phyloP scores from a whole-genome alignment of 2,113 vertebrate genomes.

The Leptocoma aspasia region DNA sequence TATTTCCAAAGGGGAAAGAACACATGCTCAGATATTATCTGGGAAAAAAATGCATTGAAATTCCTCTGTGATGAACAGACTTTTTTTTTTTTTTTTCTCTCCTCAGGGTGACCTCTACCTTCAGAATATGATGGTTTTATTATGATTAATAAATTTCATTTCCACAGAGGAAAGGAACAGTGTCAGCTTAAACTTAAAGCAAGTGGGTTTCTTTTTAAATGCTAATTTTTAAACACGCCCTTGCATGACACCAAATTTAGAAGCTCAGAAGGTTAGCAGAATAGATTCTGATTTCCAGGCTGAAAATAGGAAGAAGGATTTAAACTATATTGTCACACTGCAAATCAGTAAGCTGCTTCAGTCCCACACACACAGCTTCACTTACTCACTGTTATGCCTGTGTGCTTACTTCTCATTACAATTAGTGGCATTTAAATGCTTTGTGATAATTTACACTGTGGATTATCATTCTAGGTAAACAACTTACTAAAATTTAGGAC shows the following conservation, averaged over 20 bases:
- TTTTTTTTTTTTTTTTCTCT: slow-evolving; percentile 30
- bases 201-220: slow-evolving; percentile 78
- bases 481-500: not conserved
- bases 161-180: slow-evolving; percentile 76
- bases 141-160: slow-evolving; percentile 84
- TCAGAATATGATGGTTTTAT: slow-evolving; percentile 77
- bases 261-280: slow-evolving; percentile 72
- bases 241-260: slow-evolving; percentile 70
- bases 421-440: slow-evolving; percentile 3
- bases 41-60: slow-evolving; percentile 26
- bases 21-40: slow-evolving; percentile 3
- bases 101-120: slow-evolving; percentile 76
- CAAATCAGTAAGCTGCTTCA: not conserved
- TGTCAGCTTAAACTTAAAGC: slow-evolving; percentile 77
- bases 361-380: not conserved
- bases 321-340: not conserved
- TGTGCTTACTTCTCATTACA: not conserved
- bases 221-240: slow-evolving; percentile 76
- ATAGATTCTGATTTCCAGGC: slow-evolving; percentile 36
- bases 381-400: not conserved
- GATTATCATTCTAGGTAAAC: slow-evolving; percentile 4
- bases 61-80: slow-evolving; percentile 52
- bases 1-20: slow-evolving; percentile 28
- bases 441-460: not conserved
- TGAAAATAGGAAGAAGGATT: not conserved